Evolutionary conservation across 2,888 invertebrate genomes (phyloP), one percentile per base, ranked within the genome.

Genomic region (Eupithecia dodoneata): DNA sequence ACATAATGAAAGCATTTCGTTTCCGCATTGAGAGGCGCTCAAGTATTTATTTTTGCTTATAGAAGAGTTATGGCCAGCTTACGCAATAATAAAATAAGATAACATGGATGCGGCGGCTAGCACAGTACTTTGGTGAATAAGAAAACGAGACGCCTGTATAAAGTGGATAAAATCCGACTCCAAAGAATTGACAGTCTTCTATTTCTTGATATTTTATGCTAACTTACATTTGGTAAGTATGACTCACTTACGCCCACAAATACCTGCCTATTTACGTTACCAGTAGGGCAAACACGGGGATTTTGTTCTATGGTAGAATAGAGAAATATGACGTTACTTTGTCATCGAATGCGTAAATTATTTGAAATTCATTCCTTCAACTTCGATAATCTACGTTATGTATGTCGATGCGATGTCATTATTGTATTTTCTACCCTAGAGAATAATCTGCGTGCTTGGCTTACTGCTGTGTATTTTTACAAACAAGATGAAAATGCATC

Each of bases 1-100:
- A 76, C 45, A 71, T 72, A 59, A 80, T 72, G 59, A 76, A 79
- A 79, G 76, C 75, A 49, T 71, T 78, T 79, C 72, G 66, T 72
- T 80, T 75, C 69, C 66, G 65, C 77, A 76, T 78, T 78, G 72
- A 71, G 76, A 75, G 67, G 72, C 13, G 74, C 71, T 80, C 71
- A 42, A 71, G 18, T 76, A 41, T 76, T 74, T 71, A 79, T 78
- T 74, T 76, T 70, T 66, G 74, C 72, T 73, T 71, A 63, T 67
- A 55, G 18, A 9, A 65, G 55, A 75, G 59, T 67, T 52, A 74
- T 77, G 47, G 6, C 42, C 42, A 72, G 41, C 66, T 42, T n/a
- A 18, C 13, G 55, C 15, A 66, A 7, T 42, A 18, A 66, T 7
- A 15, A 42, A 66, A 66, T 2, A 15, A 13, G 18, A n/a, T 55